A percentile compares a stretch with the other conserved stretches of the same genome.
Conservation (phyloP, 1,140 invertebrate species). For the Drosophila novamexicana region DNA sequence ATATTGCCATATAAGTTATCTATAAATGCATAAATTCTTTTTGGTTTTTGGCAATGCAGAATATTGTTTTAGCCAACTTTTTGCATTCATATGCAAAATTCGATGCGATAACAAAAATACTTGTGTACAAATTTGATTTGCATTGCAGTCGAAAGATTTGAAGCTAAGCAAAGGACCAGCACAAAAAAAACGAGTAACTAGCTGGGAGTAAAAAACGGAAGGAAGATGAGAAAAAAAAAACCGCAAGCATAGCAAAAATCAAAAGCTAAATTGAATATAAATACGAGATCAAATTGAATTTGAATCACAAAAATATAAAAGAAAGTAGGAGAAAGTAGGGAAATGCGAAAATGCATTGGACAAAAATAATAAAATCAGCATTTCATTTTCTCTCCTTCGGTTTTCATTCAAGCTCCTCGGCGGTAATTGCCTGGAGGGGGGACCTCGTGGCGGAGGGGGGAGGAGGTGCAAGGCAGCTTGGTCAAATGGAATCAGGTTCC, state of each 20-base stretch:
- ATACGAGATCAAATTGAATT: conserved; percentile 73
- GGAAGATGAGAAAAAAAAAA: conserved; percentile 37
- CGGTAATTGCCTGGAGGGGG: background rate
- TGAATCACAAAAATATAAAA: conserved; percentile 40
- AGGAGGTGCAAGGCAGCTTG: conserved; percentile 26
- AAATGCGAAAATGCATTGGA: conserved; percentile 10
- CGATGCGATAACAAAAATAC: conserved; percentile 31
- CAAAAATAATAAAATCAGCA: conserved; percentile 1
- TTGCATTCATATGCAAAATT: background rate
- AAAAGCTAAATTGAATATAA: conserved; percentile 77
- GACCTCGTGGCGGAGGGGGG: background rate
- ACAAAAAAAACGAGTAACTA: conserved; percentile 27
- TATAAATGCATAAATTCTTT: background rate
- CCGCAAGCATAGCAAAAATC: conserved; percentile 68
- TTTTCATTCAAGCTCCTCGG: too few species aligned
- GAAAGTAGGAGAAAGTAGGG: conserved; percentile 54
- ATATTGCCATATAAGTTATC: background rate
- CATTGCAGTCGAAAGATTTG: conserved; percentile 12
- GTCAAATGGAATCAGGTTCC: conserved; percentile 43
- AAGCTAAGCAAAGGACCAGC: conserved; percentile 28
- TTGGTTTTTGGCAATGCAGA: background rate
- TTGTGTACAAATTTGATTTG: conserved; percentile 45
- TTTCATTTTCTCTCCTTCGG: too few species aligned
- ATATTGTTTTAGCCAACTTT: background rate
- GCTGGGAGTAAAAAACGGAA: background rate